Conservation (phyloP, 1,140 invertebrate species). For the Delia radicum region DNA sequence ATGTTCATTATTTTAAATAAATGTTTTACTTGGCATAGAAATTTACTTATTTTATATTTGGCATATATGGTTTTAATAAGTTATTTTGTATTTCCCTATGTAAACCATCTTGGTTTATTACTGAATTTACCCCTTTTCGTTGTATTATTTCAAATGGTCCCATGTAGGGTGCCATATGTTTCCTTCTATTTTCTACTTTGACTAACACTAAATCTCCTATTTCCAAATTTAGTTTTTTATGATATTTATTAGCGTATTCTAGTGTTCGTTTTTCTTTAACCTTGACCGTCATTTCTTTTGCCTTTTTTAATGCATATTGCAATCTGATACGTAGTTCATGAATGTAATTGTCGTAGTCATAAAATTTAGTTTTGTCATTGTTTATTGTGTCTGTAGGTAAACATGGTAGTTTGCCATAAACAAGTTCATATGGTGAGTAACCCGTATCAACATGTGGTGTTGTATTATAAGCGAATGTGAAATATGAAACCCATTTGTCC, state of each 20-base stretch:
- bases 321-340: not conserved
- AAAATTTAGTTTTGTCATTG: not conserved
- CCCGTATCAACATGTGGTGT: constrained; percentile 41
- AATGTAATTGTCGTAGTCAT: not conserved
- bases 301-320: not conserved
- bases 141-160: not conserved
- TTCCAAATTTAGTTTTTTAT: not conserved
- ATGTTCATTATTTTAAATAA: too few species aligned
- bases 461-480: constrained; percentile 20
- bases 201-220: not conserved
- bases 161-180: not conserved
- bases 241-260: not conserved
- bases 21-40: too few species aligned
- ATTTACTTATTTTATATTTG: not conserved
- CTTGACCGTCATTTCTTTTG: not conserved
- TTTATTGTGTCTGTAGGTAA: constrained; percentile 19
- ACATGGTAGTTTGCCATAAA: constrained; percentile 36
- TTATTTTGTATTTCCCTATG: not conserved
- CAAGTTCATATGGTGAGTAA: constrained; percentile 53
- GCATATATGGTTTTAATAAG: not conserved
- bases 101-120: not conserved
- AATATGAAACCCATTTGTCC: constrained; percentile 21
- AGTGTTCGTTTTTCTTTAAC: not conserved
- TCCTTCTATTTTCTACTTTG: not conserved
- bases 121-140: not conserved